Evolutionary conservation across 2,888 invertebrate species (phyloP).

Genomic region (Asteroscopus sphinx): DNA sequence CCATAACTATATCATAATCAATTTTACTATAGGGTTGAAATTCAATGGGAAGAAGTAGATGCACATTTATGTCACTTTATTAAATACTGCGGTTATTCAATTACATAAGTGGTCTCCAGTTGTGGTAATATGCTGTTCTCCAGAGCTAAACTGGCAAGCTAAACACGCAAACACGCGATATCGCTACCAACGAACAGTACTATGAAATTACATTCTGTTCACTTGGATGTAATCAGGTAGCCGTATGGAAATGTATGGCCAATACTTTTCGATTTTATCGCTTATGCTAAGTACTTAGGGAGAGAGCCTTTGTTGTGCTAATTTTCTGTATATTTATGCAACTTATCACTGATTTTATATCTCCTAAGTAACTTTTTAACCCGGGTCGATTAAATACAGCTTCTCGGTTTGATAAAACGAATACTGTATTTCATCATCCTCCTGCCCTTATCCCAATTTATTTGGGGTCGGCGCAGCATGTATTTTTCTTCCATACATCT

Average conservation of each 20-base stretch:
- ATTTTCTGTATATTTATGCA: slow-evolving; percentile 9
- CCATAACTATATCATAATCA: no score
- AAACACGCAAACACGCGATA: slow-evolving; percentile 2
- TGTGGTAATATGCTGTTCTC: background rate
- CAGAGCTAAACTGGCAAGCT: slow-evolving; percentile 3
- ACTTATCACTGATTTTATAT: slow-evolving; percentile 1
- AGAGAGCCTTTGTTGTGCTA: slow-evolving; percentile 11
- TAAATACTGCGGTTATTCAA: background rate
- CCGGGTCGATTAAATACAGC: background rate
- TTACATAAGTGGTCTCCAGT: background rate
- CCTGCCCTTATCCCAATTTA: no score
- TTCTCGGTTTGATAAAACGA: background rate
- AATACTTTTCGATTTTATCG: slow-evolving; percentile 23
- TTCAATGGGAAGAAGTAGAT: background rate
- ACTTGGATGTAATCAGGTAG: slow-evolving; percentile 5
- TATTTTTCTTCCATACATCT: no score
- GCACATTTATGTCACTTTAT: background rate
- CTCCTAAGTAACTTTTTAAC: slow-evolving; percentile 1
- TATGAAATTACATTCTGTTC: slow-evolving; percentile 31
- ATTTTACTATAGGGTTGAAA: background rate
- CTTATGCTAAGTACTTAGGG: slow-evolving; percentile 10
- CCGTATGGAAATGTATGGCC: background rate
- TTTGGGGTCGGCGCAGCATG: no score
- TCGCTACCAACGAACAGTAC: slow-evolving; percentile 4
- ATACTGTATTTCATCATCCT: background rate